Base-by-base conservation (phyloP, 2,888 invertebrate species). In the Ornithoptera priamus region DNA sequence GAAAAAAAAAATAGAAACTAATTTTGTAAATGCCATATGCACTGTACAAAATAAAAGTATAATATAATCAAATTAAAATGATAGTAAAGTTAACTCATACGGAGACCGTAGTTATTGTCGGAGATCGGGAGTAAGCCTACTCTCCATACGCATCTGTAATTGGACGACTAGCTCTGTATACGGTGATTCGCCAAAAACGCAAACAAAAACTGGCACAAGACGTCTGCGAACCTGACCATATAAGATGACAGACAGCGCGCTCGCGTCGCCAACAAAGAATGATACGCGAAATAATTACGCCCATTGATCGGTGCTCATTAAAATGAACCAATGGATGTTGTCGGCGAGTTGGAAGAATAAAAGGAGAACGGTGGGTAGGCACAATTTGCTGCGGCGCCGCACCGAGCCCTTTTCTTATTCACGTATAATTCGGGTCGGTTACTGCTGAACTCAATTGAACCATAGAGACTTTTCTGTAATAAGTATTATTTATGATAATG, bases 221-320 rank as follows among this genome's bases (percentile, higher is more conserved):
- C 75, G 73, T 73, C 77, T 77, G 77, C 76, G 74, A 69, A 62
- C 69, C 75, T 74, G 75, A 76, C 88, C 88, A 79, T 87, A 86
- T 78, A 79, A 81, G 86, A 78, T 85, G 88, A 87, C 88, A 88
- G 86, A 87, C 88, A 88, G 86, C 81, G 82, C 80, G 84, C 84
- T 85, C 80, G 84, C 86, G 86, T 80, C 82, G 81, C 74, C 72
- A 81, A 85, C 85, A 87, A 87, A 89, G 86, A 89, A 90, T 88
- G 85, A 88, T 87, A 89, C 88, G 83, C 89, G 85, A 87, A 89
- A 92, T 88, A 90, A 90, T 91, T 90, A 91, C 91, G 90, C 90
- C 90, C 90, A 89, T 90, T 90, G 88, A 90, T 89, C 87, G 86
- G 79, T 80, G 85, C 90, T 90, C 88, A 90, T 90, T 91, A 90